A percentile compares a stretch with the other conserved stretches of the same genome.
Evolutionary conservation across 2,797 vertebrate genomes (phyloP).

Genomic region (Benthosema pterotum): DNA sequence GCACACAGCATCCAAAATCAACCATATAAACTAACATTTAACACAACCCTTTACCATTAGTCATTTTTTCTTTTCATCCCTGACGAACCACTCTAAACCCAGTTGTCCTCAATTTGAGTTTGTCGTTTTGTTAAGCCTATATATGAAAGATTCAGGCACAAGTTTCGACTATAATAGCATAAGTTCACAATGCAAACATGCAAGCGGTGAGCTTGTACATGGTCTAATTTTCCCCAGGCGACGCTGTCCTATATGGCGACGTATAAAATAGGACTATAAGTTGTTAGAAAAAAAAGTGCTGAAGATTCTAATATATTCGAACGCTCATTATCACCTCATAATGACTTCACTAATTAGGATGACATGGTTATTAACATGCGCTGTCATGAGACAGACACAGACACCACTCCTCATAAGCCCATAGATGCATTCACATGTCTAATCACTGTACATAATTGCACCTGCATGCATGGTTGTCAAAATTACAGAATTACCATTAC

Average conservation of each 20-base stretch:
- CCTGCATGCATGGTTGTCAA: neutral
- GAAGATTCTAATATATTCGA: constrained; percentile 82
- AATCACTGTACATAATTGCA: constrained; percentile 32
- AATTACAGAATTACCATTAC: constrained; percentile 3
- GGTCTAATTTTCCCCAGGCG: too few relatives aligned
- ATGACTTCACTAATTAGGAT: constrained; percentile 93
- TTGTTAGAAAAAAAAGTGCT: constrained; percentile 73
- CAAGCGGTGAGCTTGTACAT: too few relatives aligned
- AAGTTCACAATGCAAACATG: too few relatives aligned
- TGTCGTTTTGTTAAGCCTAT: neutral
- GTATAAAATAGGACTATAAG: too few relatives aligned
- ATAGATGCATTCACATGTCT: constrained; percentile 31
- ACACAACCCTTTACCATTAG: too few relatives aligned
- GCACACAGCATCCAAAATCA: too few relatives aligned
- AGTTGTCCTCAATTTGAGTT: too few relatives aligned
- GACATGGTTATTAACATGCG: constrained; percentile 86
- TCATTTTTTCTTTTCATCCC: too few relatives aligned
- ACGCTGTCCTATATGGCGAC: too few relatives aligned
- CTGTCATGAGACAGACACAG: constrained; percentile 79
- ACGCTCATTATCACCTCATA: constrained; percentile 92
- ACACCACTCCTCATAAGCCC: constrained; percentile 78
- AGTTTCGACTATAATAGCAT: too few relatives aligned
- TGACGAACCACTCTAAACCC: too few relatives aligned
- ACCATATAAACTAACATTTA: too few relatives aligned
- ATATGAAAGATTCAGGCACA: neutral